These are phyloP conservation scores for Syngnathus acus DNA, from an alignment of 2,797 vertebrate genomes.

Conservation along the genomic window DNA sequence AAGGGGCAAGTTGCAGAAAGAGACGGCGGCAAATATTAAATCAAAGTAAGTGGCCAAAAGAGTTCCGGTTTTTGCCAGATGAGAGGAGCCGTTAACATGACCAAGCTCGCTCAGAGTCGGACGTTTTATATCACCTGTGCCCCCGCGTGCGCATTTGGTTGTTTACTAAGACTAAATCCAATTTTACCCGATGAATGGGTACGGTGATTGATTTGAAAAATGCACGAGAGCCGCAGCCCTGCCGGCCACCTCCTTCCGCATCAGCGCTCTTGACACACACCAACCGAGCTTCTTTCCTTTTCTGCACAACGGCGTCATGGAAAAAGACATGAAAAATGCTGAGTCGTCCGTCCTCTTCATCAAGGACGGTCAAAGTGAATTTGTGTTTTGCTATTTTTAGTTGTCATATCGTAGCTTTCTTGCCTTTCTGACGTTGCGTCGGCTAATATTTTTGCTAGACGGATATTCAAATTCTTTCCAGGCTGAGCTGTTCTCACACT, in stretches of 20 bases:
- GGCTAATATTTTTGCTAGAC: conserved; percentile 23
- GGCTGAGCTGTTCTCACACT: conserved; percentile 29
- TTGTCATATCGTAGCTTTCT: background rate
- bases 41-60: conserved; percentile 62
- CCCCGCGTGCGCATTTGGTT: no score
- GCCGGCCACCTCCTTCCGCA: no score
- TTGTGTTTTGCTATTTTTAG: background rate
- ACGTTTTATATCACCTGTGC: no score
- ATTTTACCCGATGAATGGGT: no score
- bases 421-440: background rate
- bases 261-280: no score
- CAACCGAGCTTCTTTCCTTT: background rate
- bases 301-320: background rate
- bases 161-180: no score
- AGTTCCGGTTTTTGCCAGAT: background rate
- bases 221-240: no score
- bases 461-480: conserved; percentile 28
- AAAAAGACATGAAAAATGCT: background rate
- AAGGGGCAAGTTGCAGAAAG: conserved; percentile 69
- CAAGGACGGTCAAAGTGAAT: background rate
- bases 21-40: conserved; percentile 63
- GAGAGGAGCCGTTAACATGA: background rate
- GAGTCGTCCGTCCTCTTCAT: background rate
- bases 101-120: no score
- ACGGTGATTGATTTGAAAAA: no score